A percentile compares a stretch with the other conserved stretches of the same genome.
These are phyloP conservation scores for Gallinago paraguaiae DNA, from an alignment of 2,113 vertebrate species.

Conservation along the genomic window DNA sequence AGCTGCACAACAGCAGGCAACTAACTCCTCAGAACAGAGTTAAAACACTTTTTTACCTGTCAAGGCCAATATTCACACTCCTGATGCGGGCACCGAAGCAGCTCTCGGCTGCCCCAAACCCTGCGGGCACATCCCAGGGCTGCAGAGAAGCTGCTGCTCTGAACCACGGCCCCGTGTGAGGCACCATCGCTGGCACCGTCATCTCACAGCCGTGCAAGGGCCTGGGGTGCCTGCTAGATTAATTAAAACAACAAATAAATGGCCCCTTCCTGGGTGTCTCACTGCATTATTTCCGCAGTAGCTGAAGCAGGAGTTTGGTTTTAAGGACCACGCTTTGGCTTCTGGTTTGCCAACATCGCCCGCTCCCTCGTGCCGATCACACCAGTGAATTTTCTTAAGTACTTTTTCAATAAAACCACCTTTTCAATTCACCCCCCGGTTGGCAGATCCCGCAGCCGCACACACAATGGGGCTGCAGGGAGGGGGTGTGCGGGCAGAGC, in stretches of 20 bases:
- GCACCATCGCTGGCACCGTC: rapidly evolving
- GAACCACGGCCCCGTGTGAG: rapidly evolving
- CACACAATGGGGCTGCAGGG: rapidly evolving
- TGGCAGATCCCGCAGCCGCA: neutral
- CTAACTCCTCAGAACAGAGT: neutral
- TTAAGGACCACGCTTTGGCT: neutral
- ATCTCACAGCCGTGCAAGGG: neutral
- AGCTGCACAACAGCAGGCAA: rapidly evolving
- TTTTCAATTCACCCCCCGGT: neutral
- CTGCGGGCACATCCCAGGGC: rapidly evolving
- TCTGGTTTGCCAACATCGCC: neutral
- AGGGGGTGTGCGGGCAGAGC: neutral
- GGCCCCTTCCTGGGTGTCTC: rapidly evolving
- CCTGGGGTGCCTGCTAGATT: neutral
- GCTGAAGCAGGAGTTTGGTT: neutral
- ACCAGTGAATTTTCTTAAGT: rapidly evolving
- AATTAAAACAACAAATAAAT: neutral
- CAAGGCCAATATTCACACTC: neutral
- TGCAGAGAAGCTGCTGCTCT: neutral
- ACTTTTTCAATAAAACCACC: neutral
- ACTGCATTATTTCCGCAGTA: rapidly evolving
- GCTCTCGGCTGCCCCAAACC: neutral
- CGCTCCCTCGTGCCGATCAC: neutral
- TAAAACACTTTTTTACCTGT: neutral
- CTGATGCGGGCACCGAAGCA: rapidly evolving